Conservation (phyloP, 2,113 vertebrate species). For the Formicarius rufipectus region DNA sequence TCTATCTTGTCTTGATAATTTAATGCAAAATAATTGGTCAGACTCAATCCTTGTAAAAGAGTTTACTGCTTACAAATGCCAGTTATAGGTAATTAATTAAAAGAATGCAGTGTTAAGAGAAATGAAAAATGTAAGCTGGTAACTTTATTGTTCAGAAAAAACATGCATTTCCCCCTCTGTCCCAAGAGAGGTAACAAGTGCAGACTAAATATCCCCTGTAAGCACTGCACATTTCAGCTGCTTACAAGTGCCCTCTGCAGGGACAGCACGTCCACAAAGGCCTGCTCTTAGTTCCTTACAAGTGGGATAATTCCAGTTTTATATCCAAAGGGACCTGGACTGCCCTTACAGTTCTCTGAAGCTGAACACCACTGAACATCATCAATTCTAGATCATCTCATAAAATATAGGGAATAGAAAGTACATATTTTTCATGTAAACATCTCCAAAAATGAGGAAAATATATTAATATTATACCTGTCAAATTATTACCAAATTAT, state of each 20-base stretch:
- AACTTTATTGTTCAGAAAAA: background rate
- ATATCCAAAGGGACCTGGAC: background rate
- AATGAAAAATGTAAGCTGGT: background rate
- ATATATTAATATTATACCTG: background rate
- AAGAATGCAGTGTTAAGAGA: background rate
- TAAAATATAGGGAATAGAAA: background rate
- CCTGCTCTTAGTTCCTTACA: background rate
- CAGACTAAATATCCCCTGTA: background rate
- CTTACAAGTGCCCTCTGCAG: background rate
- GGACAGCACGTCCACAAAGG: background rate
- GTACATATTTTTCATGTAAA: background rate
- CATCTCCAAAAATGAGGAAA: background rate
- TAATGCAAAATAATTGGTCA: background rate
- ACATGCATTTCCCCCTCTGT: background rate
- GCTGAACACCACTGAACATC: background rate
- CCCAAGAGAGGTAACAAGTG: background rate
- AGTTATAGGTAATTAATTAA: background rate
- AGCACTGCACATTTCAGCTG: background rate
- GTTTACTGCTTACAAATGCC: background rate
- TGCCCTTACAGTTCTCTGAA: background rate
- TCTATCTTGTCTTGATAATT: background rate
- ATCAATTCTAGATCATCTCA: background rate
- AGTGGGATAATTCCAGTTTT: background rate
- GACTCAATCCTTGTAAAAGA: background rate
- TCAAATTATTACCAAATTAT: background rate